phyloP scores from a whole-genome alignment of 92 coral and sea anemone genomes.

The Phenganax subtilis region DNA sequence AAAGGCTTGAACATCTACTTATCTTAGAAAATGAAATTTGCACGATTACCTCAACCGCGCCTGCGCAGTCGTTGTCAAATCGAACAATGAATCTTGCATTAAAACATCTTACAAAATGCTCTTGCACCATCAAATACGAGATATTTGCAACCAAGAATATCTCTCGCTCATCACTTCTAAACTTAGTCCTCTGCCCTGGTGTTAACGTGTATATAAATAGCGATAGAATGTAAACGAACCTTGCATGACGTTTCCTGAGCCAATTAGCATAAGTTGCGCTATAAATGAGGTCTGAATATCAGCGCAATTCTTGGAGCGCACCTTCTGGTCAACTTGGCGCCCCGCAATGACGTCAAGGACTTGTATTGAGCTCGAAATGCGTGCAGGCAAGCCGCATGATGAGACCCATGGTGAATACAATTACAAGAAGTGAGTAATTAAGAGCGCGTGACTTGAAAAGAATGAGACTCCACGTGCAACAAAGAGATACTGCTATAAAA shows the following conservation, averaged over 20 bases:
- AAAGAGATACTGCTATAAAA: too few species aligned
- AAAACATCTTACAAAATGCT: too few species aligned
- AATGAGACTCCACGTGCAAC: too few species aligned
- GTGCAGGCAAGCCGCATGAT: not conserved
- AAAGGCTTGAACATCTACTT: too few species aligned
- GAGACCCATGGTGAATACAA: not conserved
- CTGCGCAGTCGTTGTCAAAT: too few species aligned
- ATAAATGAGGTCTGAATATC: conserved; percentile 17
- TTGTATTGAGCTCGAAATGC: not conserved
- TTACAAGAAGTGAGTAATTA: not conserved
- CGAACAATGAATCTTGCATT: too few species aligned
- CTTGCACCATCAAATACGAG: too few species aligned
- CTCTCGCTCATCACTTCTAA: conserved; percentile 14
- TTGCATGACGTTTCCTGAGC: conserved; percentile 18
- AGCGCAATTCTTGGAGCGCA: conserved; percentile 13
- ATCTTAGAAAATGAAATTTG: too few species aligned
- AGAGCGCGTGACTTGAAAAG: not conserved
- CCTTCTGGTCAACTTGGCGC: not conserved
- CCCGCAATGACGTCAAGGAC: conserved; percentile 1
- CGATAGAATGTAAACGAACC: not conserved
- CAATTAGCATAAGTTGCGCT: conserved; percentile 19
- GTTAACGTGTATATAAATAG: conserved; percentile 16
- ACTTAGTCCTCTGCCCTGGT: conserved; percentile 2
- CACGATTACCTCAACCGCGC: too few species aligned
- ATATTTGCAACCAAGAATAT: not conserved